Percentiles rank a stretch among this genome's conserved stretches.
phyloP scores from a whole-genome alignment of 1,140 invertebrate genomes.

The Ladona fulva region DNA sequence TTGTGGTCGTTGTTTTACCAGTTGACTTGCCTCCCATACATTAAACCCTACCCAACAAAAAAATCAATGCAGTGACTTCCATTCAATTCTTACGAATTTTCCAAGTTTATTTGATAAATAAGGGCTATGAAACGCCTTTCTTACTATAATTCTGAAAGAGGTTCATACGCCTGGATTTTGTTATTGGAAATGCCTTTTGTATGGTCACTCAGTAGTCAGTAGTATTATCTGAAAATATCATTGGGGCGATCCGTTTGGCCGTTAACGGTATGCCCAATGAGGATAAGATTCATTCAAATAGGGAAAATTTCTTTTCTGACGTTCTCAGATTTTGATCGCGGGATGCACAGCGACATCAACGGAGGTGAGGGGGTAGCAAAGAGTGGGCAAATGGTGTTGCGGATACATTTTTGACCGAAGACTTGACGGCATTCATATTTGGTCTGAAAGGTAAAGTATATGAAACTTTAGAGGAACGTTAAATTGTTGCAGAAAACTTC shows the following conservation, averaged over 20 bases:
- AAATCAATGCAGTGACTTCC: background rate
- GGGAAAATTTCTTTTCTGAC: background rate
- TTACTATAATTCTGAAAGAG: too few relatives aligned
- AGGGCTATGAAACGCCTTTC: too few relatives aligned
- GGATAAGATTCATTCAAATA: background rate
- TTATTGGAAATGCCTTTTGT: too few relatives aligned
- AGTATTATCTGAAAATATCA: too few relatives aligned
- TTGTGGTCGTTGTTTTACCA: slow-evolving; percentile 7
- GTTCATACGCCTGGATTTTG: too few relatives aligned
- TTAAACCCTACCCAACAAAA: background rate
- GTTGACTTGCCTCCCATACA: background rate
- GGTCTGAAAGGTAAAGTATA: slow-evolving; percentile 3
- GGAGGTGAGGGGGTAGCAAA: slow-evolving; percentile 6
- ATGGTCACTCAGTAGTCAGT: too few relatives aligned
- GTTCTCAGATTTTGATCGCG: slow-evolving; percentile 8
- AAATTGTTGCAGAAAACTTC: too few relatives aligned
- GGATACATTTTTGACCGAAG: slow-evolving; percentile 9
- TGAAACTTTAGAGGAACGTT: too few relatives aligned
- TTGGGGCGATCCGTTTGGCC: background rate
- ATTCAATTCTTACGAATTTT: too few relatives aligned
- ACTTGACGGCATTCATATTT: slow-evolving; percentile 6
- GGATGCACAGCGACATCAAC: slow-evolving; percentile 6
- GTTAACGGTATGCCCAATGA: background rate
- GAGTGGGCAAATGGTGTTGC: background rate
- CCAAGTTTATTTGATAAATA: too few relatives aligned